A percentile compares a stretch with the other conserved stretches of the same genome.
Evolutionary conservation across 64 coral and sea anemone species (phyloP).

Genomic region (Montipora sp.): DNA sequence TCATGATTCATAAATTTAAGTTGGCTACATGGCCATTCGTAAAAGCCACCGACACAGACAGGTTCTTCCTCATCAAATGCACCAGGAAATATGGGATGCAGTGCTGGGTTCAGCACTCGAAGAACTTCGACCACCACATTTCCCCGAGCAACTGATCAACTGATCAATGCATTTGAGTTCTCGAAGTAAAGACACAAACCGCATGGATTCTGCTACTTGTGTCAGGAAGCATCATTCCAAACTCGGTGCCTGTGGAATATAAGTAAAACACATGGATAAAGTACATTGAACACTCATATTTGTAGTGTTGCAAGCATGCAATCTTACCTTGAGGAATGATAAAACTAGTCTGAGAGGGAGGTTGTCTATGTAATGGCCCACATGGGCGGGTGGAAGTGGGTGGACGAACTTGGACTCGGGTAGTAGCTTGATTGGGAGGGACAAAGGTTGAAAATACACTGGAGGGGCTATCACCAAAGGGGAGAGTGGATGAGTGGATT

Average conservation of each 20-base stretch:
- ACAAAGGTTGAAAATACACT: too few species aligned
- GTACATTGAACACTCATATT: neutral
- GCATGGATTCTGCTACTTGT: neutral
- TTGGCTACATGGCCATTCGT: conserved; percentile 48
- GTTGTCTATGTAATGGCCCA: too few species aligned
- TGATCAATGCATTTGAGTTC: conserved; percentile 29
- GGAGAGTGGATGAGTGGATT: too few species aligned
- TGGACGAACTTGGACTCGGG: too few species aligned
- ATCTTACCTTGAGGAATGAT: neutral
- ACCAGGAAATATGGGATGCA: conserved; percentile 20
- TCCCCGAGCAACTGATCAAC: neutral
- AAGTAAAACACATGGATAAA: neutral
- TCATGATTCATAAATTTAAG: conserved; percentile 2
- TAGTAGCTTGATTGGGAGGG: too few species aligned
- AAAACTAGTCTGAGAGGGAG: neutral
- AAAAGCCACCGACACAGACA: conserved; percentile 32
- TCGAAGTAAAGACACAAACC: neutral
- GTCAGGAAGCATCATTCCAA: conserved; percentile 9
- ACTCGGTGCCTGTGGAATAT: neutral
- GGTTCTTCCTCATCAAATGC: conserved; percentile 40
- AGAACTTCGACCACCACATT: conserved; percentile 47
- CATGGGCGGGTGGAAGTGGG: too few species aligned
- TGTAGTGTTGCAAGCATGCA: neutral
- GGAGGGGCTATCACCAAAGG: too few species aligned
- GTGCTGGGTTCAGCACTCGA: neutral